Evolutionary conservation across 2,888 invertebrate species (phyloP).

Genomic region (Epirrhoe alternata): DNA sequence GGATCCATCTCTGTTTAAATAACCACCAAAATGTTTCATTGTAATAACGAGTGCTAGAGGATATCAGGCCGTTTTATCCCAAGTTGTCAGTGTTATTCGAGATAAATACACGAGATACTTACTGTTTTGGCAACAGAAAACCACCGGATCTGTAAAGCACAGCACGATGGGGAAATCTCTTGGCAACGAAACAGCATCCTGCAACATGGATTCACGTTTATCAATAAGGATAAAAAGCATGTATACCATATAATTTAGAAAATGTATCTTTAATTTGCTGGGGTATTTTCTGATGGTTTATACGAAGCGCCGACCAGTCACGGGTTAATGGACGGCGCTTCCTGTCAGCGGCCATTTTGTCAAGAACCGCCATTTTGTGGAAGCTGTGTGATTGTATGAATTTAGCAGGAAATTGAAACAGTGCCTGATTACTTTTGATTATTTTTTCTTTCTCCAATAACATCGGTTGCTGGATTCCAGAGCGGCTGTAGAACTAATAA

Average conservation of each 20-base stretch:
- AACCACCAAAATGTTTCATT: too few species aligned
- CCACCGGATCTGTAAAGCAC: slow-evolving; percentile 12
- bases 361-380: slow-evolving; percentile 27
- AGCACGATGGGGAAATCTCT: slow-evolving; percentile 12
- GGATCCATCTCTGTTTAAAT: too few species aligned
- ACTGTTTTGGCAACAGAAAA: slow-evolving; percentile 15
- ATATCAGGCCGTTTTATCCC: neutral
- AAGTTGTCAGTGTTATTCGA: neutral
- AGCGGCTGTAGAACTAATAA: neutral
- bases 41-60: neutral
- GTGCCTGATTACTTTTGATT: neutral
- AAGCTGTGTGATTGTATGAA: neutral
- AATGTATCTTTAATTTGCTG: slow-evolving; percentile 13
- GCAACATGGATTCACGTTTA: slow-evolving; percentile 6
- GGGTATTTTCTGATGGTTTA: slow-evolving; percentile 19
- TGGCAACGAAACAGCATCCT: slow-evolving; percentile 15
- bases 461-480: neutral
- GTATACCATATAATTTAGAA: slow-evolving; percentile 7
- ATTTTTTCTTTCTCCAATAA: neutral
- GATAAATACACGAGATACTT: slow-evolving; percentile 6
- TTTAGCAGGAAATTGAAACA: neutral
- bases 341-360: slow-evolving; percentile 40
- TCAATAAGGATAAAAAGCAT: slow-evolving; percentile 11
- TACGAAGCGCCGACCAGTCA: slow-evolving; percentile 29
- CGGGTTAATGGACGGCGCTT: slow-evolving; percentile 40